A percentile compares a stretch with the other conserved stretches of the same genome.
These are phyloP conservation scores for Neofelis nebulosa DNA, from an alignment of 2,113 vertebrate species.

Conservation along the genomic window DNA sequence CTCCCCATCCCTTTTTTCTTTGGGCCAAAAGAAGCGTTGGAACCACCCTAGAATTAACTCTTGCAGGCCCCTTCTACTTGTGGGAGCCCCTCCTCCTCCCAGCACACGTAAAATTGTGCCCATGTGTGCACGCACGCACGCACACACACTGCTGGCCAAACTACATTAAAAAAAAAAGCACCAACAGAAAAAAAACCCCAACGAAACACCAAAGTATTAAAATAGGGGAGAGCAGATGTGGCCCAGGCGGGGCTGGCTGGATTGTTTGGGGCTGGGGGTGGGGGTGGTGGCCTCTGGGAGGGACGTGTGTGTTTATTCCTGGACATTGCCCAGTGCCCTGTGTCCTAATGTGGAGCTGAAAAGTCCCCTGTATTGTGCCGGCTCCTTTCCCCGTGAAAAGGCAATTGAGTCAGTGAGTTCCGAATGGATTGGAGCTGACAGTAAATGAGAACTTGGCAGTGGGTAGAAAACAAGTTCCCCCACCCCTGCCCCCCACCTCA, in stretches of 20 bases:
- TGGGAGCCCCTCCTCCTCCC: neutral
- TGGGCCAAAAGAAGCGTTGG: neutral
- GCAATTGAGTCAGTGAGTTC: conserved; percentile 72
- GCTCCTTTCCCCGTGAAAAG: conserved; percentile 79
- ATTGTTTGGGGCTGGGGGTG: neutral
- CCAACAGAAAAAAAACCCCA: neutral
- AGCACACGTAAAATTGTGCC: neutral
- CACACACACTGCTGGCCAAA: neutral
- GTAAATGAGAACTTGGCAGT: conserved; percentile 68
- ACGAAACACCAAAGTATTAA: neutral
- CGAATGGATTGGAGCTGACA: conserved; percentile 62
- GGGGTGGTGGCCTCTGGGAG: conserved; percentile 28
- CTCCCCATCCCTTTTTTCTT: neutral
- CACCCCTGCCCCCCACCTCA: neutral
- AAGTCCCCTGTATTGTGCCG: conserved; percentile 71
- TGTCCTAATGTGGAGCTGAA: conserved; percentile 68
- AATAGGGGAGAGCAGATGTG: neutral
- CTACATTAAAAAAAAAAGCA: neutral
- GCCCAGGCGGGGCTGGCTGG: neutral
- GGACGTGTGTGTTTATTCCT: conserved; percentile 49
- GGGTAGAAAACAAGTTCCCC: conserved; percentile 67
- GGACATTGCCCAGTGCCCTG: conserved; percentile 68
- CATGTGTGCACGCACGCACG: fast-evolving
- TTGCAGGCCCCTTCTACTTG: neutral
- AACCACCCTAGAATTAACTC: neutral